A percentile compares a stretch with the other conserved stretches of the same genome.
These are phyloP conservation scores for Opisthocomus hoazin DNA, from an alignment of 2,113 vertebrate species.

Conservation along the genomic window DNA sequence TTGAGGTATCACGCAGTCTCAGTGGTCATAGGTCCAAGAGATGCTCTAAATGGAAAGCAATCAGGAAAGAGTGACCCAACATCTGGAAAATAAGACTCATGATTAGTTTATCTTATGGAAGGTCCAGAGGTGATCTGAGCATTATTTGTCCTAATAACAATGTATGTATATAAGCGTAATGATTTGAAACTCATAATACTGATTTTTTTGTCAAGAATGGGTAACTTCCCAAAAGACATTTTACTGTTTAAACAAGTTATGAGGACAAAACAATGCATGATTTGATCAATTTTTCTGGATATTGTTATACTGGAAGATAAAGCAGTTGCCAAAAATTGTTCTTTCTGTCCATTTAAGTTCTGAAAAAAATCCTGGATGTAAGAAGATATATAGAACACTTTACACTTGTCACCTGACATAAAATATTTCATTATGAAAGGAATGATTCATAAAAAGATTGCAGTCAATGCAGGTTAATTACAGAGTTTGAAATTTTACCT, in stretches of 20 bases:
- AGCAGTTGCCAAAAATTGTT: background rate
- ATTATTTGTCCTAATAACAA: background rate
- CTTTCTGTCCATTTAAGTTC: background rate
- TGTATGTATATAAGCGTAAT: background rate
- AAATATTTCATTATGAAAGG: background rate
- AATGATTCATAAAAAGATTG: background rate
- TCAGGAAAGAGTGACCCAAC: background rate
- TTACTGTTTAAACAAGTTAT: background rate
- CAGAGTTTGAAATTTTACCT: background rate
- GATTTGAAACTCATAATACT: background rate
- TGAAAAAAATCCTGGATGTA: background rate
- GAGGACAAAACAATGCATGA: background rate
- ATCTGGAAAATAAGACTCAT: background rate
- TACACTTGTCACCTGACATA: too few species aligned
- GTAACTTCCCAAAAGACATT: background rate
- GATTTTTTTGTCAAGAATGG: background rate
- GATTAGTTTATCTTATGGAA: background rate
- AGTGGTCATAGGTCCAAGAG: background rate
- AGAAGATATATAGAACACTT: background rate
- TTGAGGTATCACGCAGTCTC: background rate
- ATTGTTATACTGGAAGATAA: background rate
- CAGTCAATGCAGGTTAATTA: background rate
- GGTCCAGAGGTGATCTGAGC: background rate
- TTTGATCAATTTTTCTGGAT: background rate
- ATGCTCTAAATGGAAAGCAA: background rate